Evolutionary conservation across 1,140 invertebrate species (phyloP).

Genomic region (Stegodyphus mimosarum): DNA sequence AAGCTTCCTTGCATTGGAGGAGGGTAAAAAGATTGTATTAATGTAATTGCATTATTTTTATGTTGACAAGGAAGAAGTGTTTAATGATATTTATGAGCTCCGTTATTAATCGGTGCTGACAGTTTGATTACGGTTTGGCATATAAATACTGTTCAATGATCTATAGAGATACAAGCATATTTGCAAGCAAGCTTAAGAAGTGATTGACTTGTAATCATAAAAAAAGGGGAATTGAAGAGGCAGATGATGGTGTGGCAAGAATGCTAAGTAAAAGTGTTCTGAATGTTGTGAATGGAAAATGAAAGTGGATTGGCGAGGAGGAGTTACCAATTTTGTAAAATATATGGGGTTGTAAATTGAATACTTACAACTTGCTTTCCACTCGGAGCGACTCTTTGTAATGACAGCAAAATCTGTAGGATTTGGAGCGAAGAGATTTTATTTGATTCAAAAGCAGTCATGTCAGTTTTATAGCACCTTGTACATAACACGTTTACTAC

Average conservation of each 20-base stretch:
- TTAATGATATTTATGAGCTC: conserved; percentile 41
- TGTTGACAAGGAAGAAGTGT: conserved; percentile 28
- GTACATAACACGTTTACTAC: too few relatives aligned
- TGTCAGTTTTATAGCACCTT: too few relatives aligned
- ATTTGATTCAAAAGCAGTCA: too few relatives aligned
- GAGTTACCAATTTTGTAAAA: conserved; percentile 17
- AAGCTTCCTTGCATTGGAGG: background rate
- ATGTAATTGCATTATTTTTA: conserved; percentile 36
- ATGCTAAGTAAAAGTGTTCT: conserved; percentile 3
- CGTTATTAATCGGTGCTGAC: conserved; percentile 45
- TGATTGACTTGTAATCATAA: conserved; percentile 17
- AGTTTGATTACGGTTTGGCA: conserved; percentile 31
- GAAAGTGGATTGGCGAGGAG: background rate
- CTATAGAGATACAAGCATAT: background rate
- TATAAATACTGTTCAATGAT: conserved; percentile 30
- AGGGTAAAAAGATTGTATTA: conserved; percentile 13
- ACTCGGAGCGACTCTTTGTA: background rate
- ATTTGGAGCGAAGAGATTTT: too few relatives aligned
- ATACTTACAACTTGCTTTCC: background rate
- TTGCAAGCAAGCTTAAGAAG: background rate
- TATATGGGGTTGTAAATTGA: background rate
- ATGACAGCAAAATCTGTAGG: too few relatives aligned
- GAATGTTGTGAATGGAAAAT: background rate
- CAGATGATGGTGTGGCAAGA: background rate
- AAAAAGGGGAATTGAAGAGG: background rate